Base-by-base conservation (phyloP, 2,113 vertebrate genomes). In the Astatoreochromis straeleni region DNA sequence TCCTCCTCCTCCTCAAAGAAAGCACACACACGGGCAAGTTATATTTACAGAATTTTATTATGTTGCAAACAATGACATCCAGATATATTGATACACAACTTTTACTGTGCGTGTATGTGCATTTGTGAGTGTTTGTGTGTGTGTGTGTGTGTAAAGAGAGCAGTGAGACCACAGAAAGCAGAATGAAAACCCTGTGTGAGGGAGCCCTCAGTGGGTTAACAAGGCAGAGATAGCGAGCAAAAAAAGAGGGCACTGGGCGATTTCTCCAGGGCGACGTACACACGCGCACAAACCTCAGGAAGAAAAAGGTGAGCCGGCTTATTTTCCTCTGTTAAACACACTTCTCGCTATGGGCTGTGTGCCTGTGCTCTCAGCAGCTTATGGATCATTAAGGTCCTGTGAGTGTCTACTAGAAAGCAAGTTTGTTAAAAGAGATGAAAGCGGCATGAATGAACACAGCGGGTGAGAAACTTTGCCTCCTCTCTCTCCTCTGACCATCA, bases 11-110 rank as follows among this genome's bases (percentile, higher is more conserved):
- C 65, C 47, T 79, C 42, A 87, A 65, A 88, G 26, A 80, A 88
- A 89, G 4, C 31, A 83, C 53, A 81, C 58, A 85, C 33, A 83
- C 8, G 80, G 29, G 3, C 49, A 12, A 63, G n/a, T 82, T 94
- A 94, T 96, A 96, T 96, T 96, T 97, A 96, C 96, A 96, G 94
- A 94, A 95, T 95, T 96, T 97, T 95, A 95, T 96, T 96, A 96
- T 95, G 95, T 94, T 96, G 95, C 96, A 96, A 97, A 97, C 96
- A 96, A 96, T 96, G 95, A 96, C 96, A 96, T 96, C 96, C 95
- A 97, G 95, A 97, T 96, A 96, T 96, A 97, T 94, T 92, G 95
- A 95, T 96, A 96, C 96, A 96, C 96, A 96, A 96, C 91, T 95
- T 94, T 95, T 94, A 95, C 94, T 95, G 94, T 96, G 94, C 88